phyloP scores from a whole-genome alignment of 2,797 vertebrate genomes.

The Pterois miles region DNA sequence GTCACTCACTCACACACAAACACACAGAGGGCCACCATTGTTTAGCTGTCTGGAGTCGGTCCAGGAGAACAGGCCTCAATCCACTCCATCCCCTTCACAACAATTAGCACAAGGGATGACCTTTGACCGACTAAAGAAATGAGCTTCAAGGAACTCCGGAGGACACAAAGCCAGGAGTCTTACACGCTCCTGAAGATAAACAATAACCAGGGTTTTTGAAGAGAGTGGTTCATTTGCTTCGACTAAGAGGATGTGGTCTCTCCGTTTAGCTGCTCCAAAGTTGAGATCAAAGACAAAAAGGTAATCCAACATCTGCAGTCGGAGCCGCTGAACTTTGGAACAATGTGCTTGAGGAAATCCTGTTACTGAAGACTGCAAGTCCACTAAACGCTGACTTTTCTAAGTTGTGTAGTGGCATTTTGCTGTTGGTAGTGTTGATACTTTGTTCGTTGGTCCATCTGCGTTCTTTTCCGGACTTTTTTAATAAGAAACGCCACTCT shows the following conservation, averaged over 20 bases:
- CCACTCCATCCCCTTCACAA: slow-evolving; percentile 50
- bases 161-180: slow-evolving; percentile 45
- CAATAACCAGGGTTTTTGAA: slow-evolving; percentile 31
- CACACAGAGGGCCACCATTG: slow-evolving; percentile 50
- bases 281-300: slow-evolving; percentile 45
- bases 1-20: slow-evolving; percentile 41
- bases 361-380: background rate
- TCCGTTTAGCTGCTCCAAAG: slow-evolving; percentile 37
- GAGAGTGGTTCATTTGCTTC: slow-evolving; percentile 46
- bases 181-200: slow-evolving; percentile 44
- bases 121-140: slow-evolving; percentile 65
- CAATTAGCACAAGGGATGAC: slow-evolving; percentile 64
- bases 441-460: background rate
- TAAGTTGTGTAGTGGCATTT: background rate
- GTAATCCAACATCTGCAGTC: slow-evolving; percentile 27
- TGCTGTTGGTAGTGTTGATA: background rate
- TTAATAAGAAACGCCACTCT: too few relatives aligned
- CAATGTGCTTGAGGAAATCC: slow-evolving; percentile 26
- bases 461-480: too few relatives aligned
- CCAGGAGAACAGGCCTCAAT: slow-evolving; percentile 55
- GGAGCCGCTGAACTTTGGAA: slow-evolving; percentile 17
- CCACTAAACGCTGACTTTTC: slow-evolving; percentile 9
- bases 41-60: slow-evolving; percentile 58
- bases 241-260: slow-evolving; percentile 38
- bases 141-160: slow-evolving; percentile 45